A percentile compares a stretch with the other conserved stretches of the same genome.
Evolutionary conservation across 2,797 vertebrate species (phyloP).

Genomic region (Alauda arvensis): DNA sequence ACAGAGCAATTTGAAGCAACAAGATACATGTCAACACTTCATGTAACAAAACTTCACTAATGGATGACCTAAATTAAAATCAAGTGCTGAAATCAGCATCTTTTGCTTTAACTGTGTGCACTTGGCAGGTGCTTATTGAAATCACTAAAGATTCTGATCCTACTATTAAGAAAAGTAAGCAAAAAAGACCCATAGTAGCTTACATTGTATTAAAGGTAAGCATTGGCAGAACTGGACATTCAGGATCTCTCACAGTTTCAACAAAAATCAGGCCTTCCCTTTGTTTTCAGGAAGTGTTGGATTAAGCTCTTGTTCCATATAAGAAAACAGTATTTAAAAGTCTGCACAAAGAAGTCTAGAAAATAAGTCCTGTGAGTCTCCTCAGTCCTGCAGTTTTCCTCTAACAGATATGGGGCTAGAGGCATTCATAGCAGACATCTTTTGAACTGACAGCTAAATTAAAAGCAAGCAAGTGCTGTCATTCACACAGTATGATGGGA

Average conservation of each 20-base stretch:
- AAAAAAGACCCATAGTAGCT: neutral
- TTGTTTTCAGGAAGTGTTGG: neutral
- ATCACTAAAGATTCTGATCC: neutral
- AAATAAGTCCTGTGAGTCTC: neutral
- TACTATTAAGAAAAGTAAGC: neutral
- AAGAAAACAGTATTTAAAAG: neutral
- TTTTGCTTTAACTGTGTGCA: neutral
- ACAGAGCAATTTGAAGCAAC: neutral
- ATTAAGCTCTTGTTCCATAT: neutral
- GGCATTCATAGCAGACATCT: constrained; percentile 43
- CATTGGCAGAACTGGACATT: neutral
- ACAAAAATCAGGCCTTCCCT: neutral
- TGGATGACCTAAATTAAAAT: constrained; percentile 2
- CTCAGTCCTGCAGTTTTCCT: constrained; percentile 9
- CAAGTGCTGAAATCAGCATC: neutral
- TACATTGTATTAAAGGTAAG: neutral
- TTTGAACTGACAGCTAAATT: constrained; percentile 59
- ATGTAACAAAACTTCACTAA: neutral
- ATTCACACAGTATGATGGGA: constrained; percentile 54
- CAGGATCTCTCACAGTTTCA: neutral
- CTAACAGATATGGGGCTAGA: constrained; percentile 24
- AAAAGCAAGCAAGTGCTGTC: constrained; percentile 51
- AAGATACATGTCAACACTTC: neutral
- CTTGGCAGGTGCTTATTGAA: neutral
- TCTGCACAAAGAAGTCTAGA: neutral